Conservation (phyloP, 2,797 vertebrate genomes). For the Brachymystax lenok region DNA sequence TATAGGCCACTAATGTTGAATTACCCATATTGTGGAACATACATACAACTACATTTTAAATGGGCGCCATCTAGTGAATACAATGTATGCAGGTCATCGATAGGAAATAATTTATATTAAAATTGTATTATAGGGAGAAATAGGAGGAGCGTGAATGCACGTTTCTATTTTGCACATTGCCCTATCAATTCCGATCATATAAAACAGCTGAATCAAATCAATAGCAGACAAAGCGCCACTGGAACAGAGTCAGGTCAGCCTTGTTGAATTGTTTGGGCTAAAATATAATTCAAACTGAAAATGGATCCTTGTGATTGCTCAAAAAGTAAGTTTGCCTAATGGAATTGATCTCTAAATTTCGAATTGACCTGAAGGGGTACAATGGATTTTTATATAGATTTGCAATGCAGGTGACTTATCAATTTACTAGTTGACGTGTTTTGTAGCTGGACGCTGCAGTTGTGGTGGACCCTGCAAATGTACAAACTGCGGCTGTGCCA, state of each 20-base stretch:
- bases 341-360: neutral
- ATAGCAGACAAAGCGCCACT: neutral
- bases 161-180: conserved; percentile 40
- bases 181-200: conserved; percentile 28
- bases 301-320: conserved; percentile 89
- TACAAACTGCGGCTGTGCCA: conserved; percentile 85
- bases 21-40: no score
- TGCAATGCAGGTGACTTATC: neutral
- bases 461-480: conserved; percentile 90
- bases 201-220: conserved; percentile 23
- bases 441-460: conserved; percentile 85
- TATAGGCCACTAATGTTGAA: no score
- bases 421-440: neutral
- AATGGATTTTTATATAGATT: neutral
- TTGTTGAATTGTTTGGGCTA: neutral
- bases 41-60: no score
- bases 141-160: neutral
- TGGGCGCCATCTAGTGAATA: neutral
- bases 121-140: neutral
- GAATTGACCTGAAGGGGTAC: neutral
- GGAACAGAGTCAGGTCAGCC: neutral
- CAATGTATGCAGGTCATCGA: neutral
- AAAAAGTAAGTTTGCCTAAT: conserved; percentile 68
- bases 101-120: neutral
- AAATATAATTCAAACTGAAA: conserved; percentile 61